These are phyloP conservation scores for Mamestra configurata DNA, from an alignment of 1,140 invertebrate species.

Conservation along the genomic window DNA sequence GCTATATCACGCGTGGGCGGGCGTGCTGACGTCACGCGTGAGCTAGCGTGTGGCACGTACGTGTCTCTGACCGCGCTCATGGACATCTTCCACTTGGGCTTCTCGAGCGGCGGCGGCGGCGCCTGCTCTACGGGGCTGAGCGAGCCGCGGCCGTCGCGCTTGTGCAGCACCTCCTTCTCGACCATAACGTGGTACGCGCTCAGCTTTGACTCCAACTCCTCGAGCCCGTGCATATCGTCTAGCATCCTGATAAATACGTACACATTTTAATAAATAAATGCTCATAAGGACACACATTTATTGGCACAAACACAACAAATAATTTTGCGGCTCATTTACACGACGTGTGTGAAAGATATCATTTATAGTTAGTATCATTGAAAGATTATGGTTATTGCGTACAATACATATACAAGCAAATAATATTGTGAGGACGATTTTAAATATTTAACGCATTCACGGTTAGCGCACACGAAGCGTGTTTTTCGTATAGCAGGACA, in stretches of 20 bases:
- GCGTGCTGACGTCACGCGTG: not conserved
- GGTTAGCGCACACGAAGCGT: slow-evolving; percentile 15
- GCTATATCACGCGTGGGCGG: not conserved
- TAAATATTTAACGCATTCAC: not conserved
- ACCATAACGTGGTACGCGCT: slow-evolving; percentile 93
- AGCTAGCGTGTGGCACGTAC: slow-evolving; percentile 69
- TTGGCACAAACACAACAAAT: slow-evolving; percentile 8
- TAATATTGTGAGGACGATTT: not conserved
- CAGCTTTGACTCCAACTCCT: slow-evolving; percentile 93
- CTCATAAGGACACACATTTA: not conserved
- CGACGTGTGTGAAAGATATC: not conserved
- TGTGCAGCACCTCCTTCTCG: slow-evolving; percentile 90
- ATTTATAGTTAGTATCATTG: slow-evolving; percentile 14
- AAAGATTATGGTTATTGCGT: slow-evolving; percentile 1
- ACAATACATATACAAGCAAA: not conserved
- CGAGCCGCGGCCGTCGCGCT: slow-evolving; percentile 77
- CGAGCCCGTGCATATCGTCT: slow-evolving; percentile 91
- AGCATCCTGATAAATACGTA: slow-evolving; percentile 77
- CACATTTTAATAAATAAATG: slow-evolving; percentile 37
- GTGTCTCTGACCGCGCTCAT: slow-evolving; percentile 87
- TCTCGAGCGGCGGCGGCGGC: slow-evolving; percentile 81
- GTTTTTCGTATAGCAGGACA: slow-evolving; percentile 2
- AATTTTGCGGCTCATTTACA: not conserved
- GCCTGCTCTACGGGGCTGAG: slow-evolving; percentile 79
- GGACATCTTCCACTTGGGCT: slow-evolving; percentile 89